phyloP scores from a whole-genome alignment of 2,888 invertebrate genomes.

The Choreutis nemorana region DNA sequence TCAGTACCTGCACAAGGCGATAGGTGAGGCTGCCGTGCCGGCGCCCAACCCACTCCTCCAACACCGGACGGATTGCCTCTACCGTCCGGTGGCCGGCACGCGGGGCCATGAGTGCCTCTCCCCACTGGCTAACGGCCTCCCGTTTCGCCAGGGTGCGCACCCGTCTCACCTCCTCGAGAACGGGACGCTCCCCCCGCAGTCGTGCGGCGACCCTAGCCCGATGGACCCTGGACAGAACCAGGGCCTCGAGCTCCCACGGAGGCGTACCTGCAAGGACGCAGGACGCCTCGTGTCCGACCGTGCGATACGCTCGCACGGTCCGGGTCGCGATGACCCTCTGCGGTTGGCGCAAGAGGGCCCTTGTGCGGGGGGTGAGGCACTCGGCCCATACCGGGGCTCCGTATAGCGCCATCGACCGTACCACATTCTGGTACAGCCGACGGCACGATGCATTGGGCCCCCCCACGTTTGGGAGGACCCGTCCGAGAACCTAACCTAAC shows the following conservation, averaged over 20 bases:
- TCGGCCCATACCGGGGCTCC: slow-evolving; percentile 2
- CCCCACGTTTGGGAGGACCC: too few relatives aligned
- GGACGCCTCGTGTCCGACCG: too few relatives aligned
- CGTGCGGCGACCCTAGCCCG: too few relatives aligned
- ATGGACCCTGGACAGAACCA: too few relatives aligned
- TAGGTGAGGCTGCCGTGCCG: slow-evolving; percentile 5
- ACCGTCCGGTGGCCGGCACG: slow-evolving; percentile 1
- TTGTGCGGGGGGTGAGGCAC: neutral
- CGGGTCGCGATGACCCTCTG: neutral
- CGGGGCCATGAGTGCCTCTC: neutral
- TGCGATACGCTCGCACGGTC: too few relatives aligned
- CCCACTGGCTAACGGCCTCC: neutral
- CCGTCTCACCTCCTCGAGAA: neutral
- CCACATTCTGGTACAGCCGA: neutral
- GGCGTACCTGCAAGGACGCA: too few relatives aligned
- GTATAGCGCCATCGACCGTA: slow-evolving; percentile 3
- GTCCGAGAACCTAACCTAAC: too few relatives aligned
- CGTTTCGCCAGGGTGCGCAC: neutral
- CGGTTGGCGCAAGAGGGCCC: neutral
- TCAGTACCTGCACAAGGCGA: slow-evolving; percentile 12
- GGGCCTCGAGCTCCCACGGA: too few relatives aligned
- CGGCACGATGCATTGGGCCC: neutral
- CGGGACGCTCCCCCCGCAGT: neutral
- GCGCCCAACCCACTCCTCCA: neutral
- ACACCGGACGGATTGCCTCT: neutral